These are phyloP conservation scores for Nasonia longicornis DNA, from an alignment of 1,140 invertebrate genomes.

Conservation along the genomic window DNA sequence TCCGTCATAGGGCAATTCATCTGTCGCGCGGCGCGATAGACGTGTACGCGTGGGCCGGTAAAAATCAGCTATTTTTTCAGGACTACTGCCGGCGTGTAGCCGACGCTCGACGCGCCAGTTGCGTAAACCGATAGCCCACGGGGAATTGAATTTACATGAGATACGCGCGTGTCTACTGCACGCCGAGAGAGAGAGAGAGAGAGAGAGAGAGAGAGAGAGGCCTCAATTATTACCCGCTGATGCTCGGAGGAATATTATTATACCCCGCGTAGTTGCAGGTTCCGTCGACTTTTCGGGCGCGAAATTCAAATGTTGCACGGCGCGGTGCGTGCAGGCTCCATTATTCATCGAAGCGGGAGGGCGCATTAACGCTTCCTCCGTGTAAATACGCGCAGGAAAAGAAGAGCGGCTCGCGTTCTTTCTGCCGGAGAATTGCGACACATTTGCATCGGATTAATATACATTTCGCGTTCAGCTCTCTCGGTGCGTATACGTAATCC, in stretches of 20 bases:
- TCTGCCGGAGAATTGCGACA: too few relatives aligned
- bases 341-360: background rate
- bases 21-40: background rate
- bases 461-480: background rate
- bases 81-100: too few relatives aligned
- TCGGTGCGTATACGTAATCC: background rate
- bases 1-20: slow-evolving; percentile 12
- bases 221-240: background rate
- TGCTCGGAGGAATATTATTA: background rate
- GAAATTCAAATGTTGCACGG: too few relatives aligned
- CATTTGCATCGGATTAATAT: slow-evolving; percentile 5
- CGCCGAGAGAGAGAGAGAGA: too few relatives aligned
- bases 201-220: too few relatives aligned
- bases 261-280: background rate
- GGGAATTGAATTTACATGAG: slow-evolving; percentile 9
- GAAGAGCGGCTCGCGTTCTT: background rate
- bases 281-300: background rate
- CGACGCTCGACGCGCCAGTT: background rate
- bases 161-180: background rate
- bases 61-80: background rate
- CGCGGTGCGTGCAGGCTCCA: too few relatives aligned
- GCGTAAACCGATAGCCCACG: background rate
- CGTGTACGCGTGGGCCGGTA: background rate
- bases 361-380: background rate
- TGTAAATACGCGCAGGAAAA: background rate